A percentile compares a stretch with the other conserved stretches of the same genome.
phyloP scores from a whole-genome alignment of 1,140 invertebrate species.

The Argopecten irradians region DNA sequence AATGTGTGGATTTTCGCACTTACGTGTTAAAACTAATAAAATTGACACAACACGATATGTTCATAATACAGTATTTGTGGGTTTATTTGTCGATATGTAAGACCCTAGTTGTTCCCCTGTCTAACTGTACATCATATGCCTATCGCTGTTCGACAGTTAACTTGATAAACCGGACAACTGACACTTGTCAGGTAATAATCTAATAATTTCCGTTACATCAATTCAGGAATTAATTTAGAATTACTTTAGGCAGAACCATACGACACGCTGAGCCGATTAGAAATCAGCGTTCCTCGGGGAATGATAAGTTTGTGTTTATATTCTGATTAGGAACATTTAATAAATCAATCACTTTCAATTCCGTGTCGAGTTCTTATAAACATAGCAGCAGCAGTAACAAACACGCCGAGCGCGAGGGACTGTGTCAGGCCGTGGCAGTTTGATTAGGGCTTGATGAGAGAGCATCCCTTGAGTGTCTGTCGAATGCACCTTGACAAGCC shows the following conservation, averaged over 20 bases:
- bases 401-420: not conserved
- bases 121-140: not conserved
- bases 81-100: not conserved
- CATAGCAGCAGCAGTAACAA: not conserved
- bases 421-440: conserved; percentile 1
- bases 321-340: conserved; percentile 2
- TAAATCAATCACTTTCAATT: conserved; percentile 18
- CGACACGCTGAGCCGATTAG: not conserved
- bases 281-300: not conserved
- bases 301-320: conserved; percentile 10
- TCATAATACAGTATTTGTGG: not conserved
- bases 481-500: not conserved
- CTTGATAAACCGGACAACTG: not conserved
- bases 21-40: not conserved
- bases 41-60: not conserved
- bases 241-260: not conserved
- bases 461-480: not conserved
- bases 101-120: not conserved
- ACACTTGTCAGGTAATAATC: not conserved
- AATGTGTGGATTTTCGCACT: conserved; percentile 12
- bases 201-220: conserved; percentile 2
- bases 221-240: conserved; percentile 12
- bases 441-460: not conserved
- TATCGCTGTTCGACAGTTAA: not conserved
- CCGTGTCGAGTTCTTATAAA: not conserved